Evolutionary conservation across 2,113 vertebrate species (phyloP).

Genomic region (Pluvialis apricaria): DNA sequence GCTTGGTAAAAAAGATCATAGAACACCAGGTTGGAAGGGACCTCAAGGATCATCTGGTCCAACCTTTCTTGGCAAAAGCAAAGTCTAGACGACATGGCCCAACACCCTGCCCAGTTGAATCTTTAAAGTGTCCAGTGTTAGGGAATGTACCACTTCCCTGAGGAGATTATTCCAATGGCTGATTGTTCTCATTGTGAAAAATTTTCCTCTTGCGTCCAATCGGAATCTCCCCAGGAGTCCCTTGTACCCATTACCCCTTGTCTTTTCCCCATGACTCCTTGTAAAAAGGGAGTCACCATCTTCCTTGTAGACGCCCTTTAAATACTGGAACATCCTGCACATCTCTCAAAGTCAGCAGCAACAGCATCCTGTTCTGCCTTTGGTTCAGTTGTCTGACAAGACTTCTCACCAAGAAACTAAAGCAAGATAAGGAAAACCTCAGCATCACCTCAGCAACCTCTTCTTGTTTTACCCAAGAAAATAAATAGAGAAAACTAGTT

Average conservation of each 20-base stretch:
- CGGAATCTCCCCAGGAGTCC: not conserved
- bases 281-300: not conserved
- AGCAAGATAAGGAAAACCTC: not conserved
- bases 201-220: not conserved
- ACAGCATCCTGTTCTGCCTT: rapidly evolving
- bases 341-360: not conserved
- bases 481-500: not conserved
- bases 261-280: not conserved
- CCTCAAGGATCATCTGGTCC: not conserved
- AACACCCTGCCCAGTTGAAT: not conserved
- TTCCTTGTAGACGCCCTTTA: not conserved
- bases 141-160: not conserved
- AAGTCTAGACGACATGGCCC: not conserved
- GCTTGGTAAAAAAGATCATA: not conserved
- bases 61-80: not conserved
- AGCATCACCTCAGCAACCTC: not conserved
- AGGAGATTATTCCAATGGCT: not conserved
- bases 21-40: too few species aligned
- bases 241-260: not conserved
- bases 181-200: not conserved
- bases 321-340: not conserved
- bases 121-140: not conserved
- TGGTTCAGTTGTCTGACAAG: not conserved
- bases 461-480: not conserved
- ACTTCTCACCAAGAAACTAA: not conserved